phyloP scores from a whole-genome alignment of 1,140 invertebrate species.

The Drosophila lacertosa region DNA sequence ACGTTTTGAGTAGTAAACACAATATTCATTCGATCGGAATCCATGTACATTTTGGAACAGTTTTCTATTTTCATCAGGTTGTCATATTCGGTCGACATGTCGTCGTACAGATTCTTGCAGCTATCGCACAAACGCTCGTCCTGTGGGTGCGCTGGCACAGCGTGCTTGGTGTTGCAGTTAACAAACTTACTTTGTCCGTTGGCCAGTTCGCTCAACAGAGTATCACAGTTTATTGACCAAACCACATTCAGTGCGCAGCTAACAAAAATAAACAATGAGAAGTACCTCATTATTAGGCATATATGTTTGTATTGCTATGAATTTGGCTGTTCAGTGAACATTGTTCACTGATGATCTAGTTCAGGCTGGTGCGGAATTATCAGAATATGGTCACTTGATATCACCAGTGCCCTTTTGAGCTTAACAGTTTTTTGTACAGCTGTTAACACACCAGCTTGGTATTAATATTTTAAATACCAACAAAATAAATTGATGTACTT shows the following conservation, averaged over 20 bases:
- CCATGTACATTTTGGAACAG: conserved; percentile 57
- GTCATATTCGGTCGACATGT: conserved; percentile 10
- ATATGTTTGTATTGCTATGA: neutral
- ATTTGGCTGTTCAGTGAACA: neutral
- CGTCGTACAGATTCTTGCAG: conserved; percentile 14
- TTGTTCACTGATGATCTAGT: neutral
- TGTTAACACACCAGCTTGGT: neutral
- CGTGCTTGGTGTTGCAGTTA: conserved; percentile 59
- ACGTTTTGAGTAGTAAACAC: conserved; percentile 56
- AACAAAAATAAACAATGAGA: conserved; percentile 5
- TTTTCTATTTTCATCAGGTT: conserved; percentile 33
- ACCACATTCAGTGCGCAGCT: neutral
- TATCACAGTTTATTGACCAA: neutral
- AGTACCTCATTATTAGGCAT: neutral
- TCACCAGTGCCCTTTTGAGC: conserved; percentile 19
- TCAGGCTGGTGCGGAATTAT: neutral
- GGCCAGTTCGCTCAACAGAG: conserved; percentile 42
- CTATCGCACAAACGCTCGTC: conserved; percentile 40
- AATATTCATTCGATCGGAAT: conserved; percentile 72
- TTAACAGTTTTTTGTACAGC: conserved; percentile 4
- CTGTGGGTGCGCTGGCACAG: conserved; percentile 47
- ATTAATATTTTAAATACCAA: too few relatives aligned
- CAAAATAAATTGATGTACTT: too few relatives aligned
- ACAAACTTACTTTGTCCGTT: conserved; percentile 55
- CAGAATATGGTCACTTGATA: conserved; percentile 11